phyloP scores from a whole-genome alignment of 2,797 vertebrate species.

The Phataginus tricuspis region DNA sequence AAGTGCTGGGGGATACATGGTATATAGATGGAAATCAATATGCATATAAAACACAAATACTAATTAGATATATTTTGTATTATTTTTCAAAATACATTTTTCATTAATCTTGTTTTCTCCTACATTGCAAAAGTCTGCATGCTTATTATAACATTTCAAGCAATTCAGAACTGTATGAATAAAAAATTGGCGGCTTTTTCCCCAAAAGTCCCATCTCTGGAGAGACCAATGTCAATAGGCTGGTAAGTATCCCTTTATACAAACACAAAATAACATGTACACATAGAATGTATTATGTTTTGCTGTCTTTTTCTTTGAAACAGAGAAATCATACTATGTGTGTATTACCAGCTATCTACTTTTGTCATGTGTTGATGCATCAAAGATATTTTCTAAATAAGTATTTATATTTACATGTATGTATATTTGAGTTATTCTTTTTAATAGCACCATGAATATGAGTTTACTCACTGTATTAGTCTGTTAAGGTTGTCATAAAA shows the following conservation, averaged over 20 bases:
- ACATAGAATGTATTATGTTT: background rate
- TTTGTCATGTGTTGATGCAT: background rate
- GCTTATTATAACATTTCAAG: conserved; percentile 7
- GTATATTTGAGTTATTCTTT: background rate
- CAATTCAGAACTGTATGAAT: background rate
- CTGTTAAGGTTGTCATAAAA: background rate
- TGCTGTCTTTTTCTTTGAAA: background rate
- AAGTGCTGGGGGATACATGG: background rate
- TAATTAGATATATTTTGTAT: background rate
- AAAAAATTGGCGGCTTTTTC: background rate
- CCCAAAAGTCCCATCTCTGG: background rate
- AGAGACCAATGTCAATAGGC: background rate
- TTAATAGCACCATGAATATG: background rate
- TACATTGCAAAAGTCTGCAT: background rate
- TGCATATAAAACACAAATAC: background rate
- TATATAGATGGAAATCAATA: background rate
- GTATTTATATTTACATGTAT: background rate
- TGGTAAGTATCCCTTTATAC: background rate
- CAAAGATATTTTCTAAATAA: background rate
- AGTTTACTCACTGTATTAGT: background rate
- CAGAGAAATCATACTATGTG: background rate
- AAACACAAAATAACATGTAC: background rate
- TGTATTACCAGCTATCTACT: background rate
- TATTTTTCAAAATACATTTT: background rate
- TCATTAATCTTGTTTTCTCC: background rate